Evolutionary conservation across 2,113 vertebrate genomes (phyloP).

Genomic region (Felis chaus): DNA sequence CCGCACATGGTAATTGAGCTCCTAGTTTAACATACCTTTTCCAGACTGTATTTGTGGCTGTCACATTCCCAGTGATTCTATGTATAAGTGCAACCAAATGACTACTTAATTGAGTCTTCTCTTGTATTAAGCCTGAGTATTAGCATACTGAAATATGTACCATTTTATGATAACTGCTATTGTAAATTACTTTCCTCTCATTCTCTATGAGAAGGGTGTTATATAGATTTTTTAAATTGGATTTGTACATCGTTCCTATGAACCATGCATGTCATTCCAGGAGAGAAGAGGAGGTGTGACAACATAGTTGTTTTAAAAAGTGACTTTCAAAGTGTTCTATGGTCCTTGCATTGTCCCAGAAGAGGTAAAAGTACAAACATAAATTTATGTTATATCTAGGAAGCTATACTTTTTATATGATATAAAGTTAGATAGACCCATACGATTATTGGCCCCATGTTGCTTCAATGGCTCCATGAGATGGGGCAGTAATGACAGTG

Average conservation of each 20-base stretch:
- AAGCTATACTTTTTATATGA: not conserved
- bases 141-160: not conserved
- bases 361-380: not conserved
- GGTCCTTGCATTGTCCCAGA: not conserved
- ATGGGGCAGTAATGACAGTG: not conserved
- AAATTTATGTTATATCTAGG: not conserved
- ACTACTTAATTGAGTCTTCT: not conserved
- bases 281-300: not conserved
- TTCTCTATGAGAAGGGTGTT: not conserved
- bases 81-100: not conserved
- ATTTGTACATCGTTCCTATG: not conserved
- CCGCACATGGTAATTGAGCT: not conserved
- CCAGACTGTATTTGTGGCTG: not conserved
- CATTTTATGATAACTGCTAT: not conserved
- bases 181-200: not conserved
- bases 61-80: not conserved
- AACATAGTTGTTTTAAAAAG: not conserved
- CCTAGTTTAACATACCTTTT: not conserved
- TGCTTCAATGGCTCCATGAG: not conserved
- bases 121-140: not conserved
- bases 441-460: not conserved
- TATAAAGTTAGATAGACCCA: not conserved
- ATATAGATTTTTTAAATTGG: not conserved
- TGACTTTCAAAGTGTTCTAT: not conserved
- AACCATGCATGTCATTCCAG: not conserved